These are phyloP conservation scores for Physocephala rufipes DNA, from an alignment of 2,888 invertebrate genomes.

Conservation along the genomic window DNA sequence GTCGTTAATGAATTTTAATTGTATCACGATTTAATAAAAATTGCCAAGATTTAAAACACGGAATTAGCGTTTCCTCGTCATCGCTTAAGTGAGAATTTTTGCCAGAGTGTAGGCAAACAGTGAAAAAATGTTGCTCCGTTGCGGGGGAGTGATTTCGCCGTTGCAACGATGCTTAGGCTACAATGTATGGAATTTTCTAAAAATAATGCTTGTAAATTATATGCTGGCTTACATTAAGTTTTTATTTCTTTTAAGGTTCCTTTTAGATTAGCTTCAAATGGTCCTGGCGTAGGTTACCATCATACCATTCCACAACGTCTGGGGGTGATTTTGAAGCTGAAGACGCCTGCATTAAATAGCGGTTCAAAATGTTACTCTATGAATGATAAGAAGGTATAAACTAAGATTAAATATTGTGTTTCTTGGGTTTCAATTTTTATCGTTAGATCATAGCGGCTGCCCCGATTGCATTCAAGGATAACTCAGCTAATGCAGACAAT, in stretches of 20 bases:
- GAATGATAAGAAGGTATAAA: constrained; percentile 11
- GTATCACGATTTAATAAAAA: no score
- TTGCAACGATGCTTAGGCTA: constrained; percentile 12
- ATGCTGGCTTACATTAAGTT: neutral
- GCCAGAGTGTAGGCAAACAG: no score
- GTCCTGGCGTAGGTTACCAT: neutral
- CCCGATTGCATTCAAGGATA: neutral
- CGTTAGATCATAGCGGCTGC: neutral
- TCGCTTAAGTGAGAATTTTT: neutral
- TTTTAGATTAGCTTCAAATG: constrained; percentile 15
- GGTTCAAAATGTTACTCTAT: constrained; percentile 15
- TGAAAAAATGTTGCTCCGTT: constrained; percentile 44
- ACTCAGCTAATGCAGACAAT: neutral
- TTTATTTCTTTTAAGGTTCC: constrained; percentile 22
- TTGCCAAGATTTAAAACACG: no score
- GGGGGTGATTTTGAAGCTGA: neutral
- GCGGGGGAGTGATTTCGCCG: constrained; percentile 38
- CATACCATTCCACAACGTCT: neutral
- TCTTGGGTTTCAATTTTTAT: neutral
- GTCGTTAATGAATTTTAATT: no score
- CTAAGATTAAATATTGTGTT: neutral
- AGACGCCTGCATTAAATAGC: neutral
- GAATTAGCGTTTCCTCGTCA: no score
- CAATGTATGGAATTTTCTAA: constrained; percentile 20
- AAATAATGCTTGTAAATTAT: neutral